Base-by-base conservation (phyloP, 2,888 invertebrate genomes). In the Tortrix viridana region DNA sequence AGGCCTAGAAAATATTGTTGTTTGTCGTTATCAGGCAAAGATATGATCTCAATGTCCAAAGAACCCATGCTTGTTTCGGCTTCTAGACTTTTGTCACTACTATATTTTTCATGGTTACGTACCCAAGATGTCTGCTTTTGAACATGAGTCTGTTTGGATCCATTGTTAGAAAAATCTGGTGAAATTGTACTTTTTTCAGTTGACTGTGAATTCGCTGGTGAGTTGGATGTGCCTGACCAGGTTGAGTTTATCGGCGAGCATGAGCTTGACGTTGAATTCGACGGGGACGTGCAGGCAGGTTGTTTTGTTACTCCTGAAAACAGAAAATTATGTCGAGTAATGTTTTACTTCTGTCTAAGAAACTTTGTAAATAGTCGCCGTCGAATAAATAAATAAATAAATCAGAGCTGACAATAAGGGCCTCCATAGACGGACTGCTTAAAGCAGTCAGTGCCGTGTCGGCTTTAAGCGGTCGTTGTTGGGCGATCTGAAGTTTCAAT, bases 1-100 rank as follows among this genome's bases (percentile, higher is more conserved):
- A 89, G 76, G 59, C 86, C 88, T 53, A 88, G 65, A 61, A 85
- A 86, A 9, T 80, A 84, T 3, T 77, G 82, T 71, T 85, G 79
- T 71, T 82, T 84, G 41, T 81, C 81, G 48, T 77, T 69, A 60
- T 75, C 75, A 37, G 72, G 64, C 44, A 69, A 65, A 14, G 59
- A 69, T 50, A 67, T 62, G 46, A 73, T 59, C 70, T 82, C 80
- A 54, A 75, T 67, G 47, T 84, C 81, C 49, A 75, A 70, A 12
- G 82, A 82, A 38, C 78, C 78, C 4, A 70, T 77, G 46, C 77
- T 79, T 70, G 71, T 76, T 26, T 38, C 61, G 23, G 75, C 76
- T 53, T 80, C 80, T 53, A 74, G 68, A 63, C 74, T 65, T 58
- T 53, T 82, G 37, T 75, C 72, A 61, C 74, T 73, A 66, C 77